Evolutionary conservation across 2,888 invertebrate species (phyloP).

Genomic region (Actias luna): DNA sequence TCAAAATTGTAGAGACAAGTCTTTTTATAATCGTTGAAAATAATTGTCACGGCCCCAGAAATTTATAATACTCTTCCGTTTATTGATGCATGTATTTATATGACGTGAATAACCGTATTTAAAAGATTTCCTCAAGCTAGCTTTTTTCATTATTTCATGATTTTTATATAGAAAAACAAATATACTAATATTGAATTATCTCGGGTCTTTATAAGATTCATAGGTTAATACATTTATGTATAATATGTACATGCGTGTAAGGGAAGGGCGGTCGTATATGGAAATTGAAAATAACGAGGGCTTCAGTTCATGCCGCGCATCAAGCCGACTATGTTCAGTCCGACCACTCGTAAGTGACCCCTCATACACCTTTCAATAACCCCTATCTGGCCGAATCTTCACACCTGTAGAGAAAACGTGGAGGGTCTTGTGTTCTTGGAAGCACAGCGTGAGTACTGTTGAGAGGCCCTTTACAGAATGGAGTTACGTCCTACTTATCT

Average conservation of each 20-base stretch:
- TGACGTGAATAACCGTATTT: no score
- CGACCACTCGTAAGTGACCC: slow-evolving; percentile 65
- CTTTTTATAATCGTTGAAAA: no score
- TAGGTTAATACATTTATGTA: slow-evolving; percentile 72
- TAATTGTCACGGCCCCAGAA: no score
- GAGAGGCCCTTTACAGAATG: slow-evolving; percentile 79
- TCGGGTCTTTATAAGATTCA: slow-evolving; percentile 75
- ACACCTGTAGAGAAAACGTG: slow-evolving; percentile 55
- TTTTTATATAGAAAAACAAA: background rate
- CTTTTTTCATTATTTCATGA: no score
- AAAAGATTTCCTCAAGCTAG: no score
- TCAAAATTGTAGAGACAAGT: no score
- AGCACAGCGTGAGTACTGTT: slow-evolving; percentile 64
- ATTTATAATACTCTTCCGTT: no score
- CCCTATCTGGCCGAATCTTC: slow-evolving; percentile 59
- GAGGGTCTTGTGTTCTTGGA: slow-evolving; percentile 63
- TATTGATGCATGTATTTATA: no score
- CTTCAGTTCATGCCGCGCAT: slow-evolving; percentile 75
- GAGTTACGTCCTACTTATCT: slow-evolving; percentile 80
- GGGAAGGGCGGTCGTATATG: slow-evolving; percentile 75
- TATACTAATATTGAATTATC: slow-evolving; percentile 53
- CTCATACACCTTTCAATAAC: slow-evolving; percentile 54
- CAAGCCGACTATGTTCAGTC: slow-evolving; percentile 65
- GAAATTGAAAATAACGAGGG: slow-evolving; percentile 82
- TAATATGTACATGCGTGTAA: slow-evolving; percentile 69